Evolutionary conservation across 37 sponge, comb jelly and placozoan genomes (phyloP).

Genomic region (Eunapius fragilis): DNA sequence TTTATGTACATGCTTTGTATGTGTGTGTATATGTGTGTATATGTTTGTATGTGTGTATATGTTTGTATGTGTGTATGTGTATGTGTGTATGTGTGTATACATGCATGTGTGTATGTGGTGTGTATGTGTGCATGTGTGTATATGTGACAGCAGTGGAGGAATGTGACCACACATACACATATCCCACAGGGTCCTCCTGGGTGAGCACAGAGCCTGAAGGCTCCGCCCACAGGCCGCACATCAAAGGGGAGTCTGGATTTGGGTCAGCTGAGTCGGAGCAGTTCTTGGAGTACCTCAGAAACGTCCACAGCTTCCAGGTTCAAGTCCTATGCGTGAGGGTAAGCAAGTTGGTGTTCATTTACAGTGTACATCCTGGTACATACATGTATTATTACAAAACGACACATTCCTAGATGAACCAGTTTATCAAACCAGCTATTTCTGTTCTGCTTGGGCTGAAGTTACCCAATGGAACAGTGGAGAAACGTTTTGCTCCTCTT

Average conservation of each 20-base stretch:
- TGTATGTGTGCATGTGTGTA: background rate
- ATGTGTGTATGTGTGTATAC: background rate
- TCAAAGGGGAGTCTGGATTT: constrained; percentile 29
- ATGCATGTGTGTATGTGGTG: background rate
- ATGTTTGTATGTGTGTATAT: background rate
- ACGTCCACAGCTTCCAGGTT: constrained; percentile 42
- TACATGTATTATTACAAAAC: background rate
- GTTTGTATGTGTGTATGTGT: background rate
- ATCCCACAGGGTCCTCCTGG: constrained; percentile 3
- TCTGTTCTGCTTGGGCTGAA: constrained; percentile 65
- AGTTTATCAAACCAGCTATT: constrained; percentile 66
- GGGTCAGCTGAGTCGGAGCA: constrained; percentile 39
- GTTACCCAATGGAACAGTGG: constrained; percentile 44
- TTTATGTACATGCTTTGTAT: too few species aligned
- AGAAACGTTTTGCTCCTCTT: constrained; percentile 66
- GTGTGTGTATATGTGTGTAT: background rate
- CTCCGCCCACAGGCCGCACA: background rate
- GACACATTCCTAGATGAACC: constrained; percentile 60
- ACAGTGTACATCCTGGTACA: too few species aligned
- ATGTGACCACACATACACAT: too few species aligned
- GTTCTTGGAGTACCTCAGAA: constrained; percentile 45
- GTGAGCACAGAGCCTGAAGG: background rate
- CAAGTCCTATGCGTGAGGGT: constrained; percentile 66
- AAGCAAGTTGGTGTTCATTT: background rate
- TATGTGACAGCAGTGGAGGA: background rate